Conservation (phyloP, 2,797 vertebrate species). For the Gobio occitaniae region DNA sequence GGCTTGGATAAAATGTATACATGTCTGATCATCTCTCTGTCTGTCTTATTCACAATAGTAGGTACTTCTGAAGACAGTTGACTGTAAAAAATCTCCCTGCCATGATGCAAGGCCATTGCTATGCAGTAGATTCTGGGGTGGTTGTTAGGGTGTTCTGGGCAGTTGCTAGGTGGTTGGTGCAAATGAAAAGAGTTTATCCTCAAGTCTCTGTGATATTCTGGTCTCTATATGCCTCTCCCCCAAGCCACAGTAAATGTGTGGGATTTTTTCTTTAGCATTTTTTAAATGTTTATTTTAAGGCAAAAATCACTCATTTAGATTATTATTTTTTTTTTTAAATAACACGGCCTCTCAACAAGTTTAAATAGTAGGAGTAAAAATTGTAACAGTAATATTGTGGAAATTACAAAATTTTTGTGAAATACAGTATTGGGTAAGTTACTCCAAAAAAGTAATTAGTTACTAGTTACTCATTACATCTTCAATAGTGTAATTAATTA, state of each 20-base stretch:
- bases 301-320: not conserved
- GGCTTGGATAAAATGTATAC: not conserved
- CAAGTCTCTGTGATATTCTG: not conserved
- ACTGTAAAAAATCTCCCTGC: not conserved
- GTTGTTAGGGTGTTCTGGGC: slow-evolving; percentile 6
- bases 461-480: too few relatives aligned
- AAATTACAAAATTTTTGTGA: too few relatives aligned
- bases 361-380: too few relatives aligned
- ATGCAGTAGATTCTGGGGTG: not conserved
- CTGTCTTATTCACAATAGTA: not conserved
- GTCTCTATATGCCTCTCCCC: not conserved
- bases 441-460: too few relatives aligned
- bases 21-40: slow-evolving; percentile 23
- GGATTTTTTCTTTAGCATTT: not conserved
- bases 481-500: too few relatives aligned
- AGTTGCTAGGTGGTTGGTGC: slow-evolving; percentile 5
- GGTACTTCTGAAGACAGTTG: not conserved
- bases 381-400: too few relatives aligned
- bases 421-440: too few relatives aligned
- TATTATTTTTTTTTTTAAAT: not conserved
- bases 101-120: not conserved
- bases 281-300: not conserved
- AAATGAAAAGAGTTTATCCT: not conserved
- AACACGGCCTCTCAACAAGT: not conserved
- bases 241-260: not conserved